Evolutionary conservation across 2,888 invertebrate species (phyloP).

Genomic region (Lepeophtheirus nordmannii): DNA sequence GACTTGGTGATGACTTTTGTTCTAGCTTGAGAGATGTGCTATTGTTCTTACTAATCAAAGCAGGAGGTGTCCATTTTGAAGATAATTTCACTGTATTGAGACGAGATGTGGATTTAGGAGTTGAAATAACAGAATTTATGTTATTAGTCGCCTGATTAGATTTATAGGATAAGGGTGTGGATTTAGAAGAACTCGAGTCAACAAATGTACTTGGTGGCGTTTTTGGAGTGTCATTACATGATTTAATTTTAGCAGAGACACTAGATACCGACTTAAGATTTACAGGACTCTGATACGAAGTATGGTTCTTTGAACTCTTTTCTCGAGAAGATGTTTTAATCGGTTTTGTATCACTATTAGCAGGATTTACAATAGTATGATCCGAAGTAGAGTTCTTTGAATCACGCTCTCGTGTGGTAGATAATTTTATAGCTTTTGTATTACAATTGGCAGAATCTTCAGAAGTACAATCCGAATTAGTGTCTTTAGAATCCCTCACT

Average conservation of each 20-base stretch:
- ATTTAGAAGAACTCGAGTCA: background rate
- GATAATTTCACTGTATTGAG: background rate
- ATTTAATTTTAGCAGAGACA: background rate
- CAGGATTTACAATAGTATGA: too few species aligned
- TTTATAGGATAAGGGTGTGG: background rate
- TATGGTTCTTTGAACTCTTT: too few species aligned
- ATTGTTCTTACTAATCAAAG: background rate
- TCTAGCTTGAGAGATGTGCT: background rate
- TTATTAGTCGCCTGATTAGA: background rate
- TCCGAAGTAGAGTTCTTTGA: too few species aligned
- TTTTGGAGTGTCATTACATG: background rate
- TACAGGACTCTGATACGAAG: too few species aligned
- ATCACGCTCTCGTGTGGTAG: too few species aligned
- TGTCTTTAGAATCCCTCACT: background rate
- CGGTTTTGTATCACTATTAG: too few species aligned
- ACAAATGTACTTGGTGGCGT: background rate
- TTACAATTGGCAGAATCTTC: background rate
- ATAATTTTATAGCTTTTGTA: background rate
- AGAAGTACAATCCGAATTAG: background rate
- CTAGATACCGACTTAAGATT: too few species aligned
- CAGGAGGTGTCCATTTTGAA: constrained; percentile 4
- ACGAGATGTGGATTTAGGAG: background rate
- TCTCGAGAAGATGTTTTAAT: too few species aligned
- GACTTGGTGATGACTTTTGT: background rate
- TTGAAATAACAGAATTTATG: background rate